Percentiles rank a stretch among this genome's conserved stretches.
Conservation (phyloP, 1,140 invertebrate species). For the Heliconius melpomene region DNA sequence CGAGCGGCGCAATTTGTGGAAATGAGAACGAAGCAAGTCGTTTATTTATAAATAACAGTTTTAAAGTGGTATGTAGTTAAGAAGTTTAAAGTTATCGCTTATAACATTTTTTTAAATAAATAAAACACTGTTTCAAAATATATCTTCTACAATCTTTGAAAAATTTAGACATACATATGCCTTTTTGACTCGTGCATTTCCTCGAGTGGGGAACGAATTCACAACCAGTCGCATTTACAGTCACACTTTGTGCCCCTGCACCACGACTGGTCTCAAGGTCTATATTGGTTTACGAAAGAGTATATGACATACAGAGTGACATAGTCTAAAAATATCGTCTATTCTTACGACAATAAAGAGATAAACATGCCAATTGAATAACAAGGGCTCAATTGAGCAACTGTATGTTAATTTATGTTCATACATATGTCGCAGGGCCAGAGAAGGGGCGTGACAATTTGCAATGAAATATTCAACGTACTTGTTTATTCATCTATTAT, state of each 20-base stretch:
- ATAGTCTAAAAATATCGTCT: constrained; percentile 20
- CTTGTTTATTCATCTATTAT: no score
- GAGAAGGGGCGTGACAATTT: constrained; percentile 12
- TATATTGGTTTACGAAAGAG: neutral
- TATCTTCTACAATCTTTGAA: no score
- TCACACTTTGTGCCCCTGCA: no score
- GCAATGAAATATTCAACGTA: constrained; percentile 31
- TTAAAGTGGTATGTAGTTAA: neutral
- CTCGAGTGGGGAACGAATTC: no score
- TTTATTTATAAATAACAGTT: neutral
- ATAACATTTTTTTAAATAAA: neutral
- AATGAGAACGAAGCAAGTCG: constrained; percentile 14
- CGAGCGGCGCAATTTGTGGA: constrained; percentile 4
- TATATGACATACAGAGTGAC: neutral
- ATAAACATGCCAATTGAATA: constrained; percentile 37
- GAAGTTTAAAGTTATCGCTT: neutral
- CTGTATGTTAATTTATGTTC: constrained; percentile 39
- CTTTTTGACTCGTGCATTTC: no score
- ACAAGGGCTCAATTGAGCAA: constrained; percentile 44
- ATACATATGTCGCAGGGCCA: constrained; percentile 23
- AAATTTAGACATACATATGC: no score
- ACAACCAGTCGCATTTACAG: no score
- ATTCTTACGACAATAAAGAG: constrained; percentile 20
- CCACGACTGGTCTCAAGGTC: no score
- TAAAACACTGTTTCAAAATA: no score